A percentile compares a stretch with the other conserved stretches of the same genome.
These are phyloP conservation scores for Rhinoptilus africanus DNA, from an alignment of 2,113 vertebrate genomes.

Conservation along the genomic window DNA sequence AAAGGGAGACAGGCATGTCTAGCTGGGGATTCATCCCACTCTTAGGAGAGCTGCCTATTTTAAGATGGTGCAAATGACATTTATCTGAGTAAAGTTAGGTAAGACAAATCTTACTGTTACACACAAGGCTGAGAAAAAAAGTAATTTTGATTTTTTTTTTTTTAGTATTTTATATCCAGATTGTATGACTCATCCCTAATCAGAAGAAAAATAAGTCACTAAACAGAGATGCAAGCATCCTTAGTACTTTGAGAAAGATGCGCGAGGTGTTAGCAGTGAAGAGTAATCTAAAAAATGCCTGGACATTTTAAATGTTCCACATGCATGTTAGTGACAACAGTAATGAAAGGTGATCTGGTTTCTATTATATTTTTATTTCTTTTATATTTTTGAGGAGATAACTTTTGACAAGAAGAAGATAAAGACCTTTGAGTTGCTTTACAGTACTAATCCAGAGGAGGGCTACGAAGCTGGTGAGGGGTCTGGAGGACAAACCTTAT, in stretches of 20 bases:
- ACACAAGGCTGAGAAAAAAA: slow-evolving; percentile 21
- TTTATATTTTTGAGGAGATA: neutral
- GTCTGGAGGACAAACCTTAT: too few species aligned
- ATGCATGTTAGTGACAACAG: neutral
- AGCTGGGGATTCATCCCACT: slow-evolving; percentile 24
- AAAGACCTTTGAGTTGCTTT: neutral
- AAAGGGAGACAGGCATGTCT: neutral
- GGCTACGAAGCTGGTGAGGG: too few species aligned
- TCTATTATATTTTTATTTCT: neutral
- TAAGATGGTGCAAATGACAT: neutral
- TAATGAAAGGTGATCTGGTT: neutral
- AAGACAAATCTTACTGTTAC: neutral
- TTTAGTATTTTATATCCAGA: neutral
- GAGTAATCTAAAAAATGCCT: neutral
- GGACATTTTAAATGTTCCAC: neutral
- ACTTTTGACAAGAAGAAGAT: neutral
- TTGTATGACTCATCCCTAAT: slow-evolving; percentile 5
- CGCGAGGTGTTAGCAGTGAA: neutral
- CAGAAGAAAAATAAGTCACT: slow-evolving; percentile 25
- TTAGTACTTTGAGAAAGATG: neutral
- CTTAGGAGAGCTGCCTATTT: neutral
- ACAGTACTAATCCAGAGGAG: neutral
- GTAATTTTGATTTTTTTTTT: neutral
- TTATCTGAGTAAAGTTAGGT: slow-evolving; percentile 27
- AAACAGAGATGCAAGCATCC: neutral